Base-by-base conservation (phyloP, 2,797 vertebrate genomes). In the Smutsia gigantea region DNA sequence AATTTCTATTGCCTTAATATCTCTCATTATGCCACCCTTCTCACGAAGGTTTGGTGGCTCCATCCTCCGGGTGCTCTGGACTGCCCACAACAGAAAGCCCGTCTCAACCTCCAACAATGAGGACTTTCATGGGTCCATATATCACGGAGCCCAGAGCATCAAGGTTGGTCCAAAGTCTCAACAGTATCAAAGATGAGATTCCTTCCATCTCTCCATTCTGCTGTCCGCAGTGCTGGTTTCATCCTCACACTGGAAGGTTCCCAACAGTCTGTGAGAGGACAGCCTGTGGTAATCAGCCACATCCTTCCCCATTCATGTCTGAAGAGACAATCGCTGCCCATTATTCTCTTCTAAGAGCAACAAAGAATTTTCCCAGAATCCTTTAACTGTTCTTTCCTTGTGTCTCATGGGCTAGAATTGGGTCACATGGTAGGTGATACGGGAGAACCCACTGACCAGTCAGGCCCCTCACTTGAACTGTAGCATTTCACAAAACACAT, bases 361-460 rank as follows among this genome's bases (percentile, higher is more conserved):
- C 46, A 88, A 17, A 61, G 82, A 93, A 11, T 71, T 77, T 94
- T 66, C 83, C 96, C 39, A 74, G 74, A 88, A 96, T 77, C 46
- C 29, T 59, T 61, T 31, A 93, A 14, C 25, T 55, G 53, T 29
- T 68, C 34, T 93, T 29, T 13, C 34, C 57, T 86, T 46, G 29
- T 18, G 29, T 71, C 31, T 83, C 46, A 83, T 49, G 78, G 81
- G 63, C 64, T 84, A n/a, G 74, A 68, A 90, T 2, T 53, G 79
- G 69, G 42, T 96, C 91, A 49, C 25, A 37, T 68, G 86, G 42
- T 66, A 87, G 69, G 61, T 57, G 46, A 69, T 17, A 25, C 0
- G 23, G 85, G 49, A 37, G 29, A 63, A n/a, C 15, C n/a, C 51
- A 7, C 14, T 34, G 9, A 12, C 59, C 66, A 83, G 1, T 64